Evolutionary conservation across 2,113 vertebrate species (phyloP).

Genomic region (Orycteropus afer): DNA sequence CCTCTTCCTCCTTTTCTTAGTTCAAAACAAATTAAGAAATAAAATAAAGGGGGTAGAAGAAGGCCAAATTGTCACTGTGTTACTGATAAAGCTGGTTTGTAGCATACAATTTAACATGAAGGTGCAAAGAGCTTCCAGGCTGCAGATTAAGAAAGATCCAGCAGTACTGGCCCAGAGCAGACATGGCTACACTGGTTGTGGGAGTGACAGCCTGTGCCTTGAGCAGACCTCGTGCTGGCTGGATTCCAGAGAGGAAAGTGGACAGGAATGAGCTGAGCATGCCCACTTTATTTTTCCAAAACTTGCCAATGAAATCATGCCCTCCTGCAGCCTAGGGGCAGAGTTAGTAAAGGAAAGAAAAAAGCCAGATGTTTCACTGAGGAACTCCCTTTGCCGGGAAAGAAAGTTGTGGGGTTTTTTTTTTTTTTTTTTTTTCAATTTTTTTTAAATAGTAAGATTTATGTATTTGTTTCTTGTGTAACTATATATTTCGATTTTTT

Average conservation of each 20-base stretch:
- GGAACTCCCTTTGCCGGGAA: background rate
- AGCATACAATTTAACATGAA: background rate
- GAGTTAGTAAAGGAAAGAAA: background rate
- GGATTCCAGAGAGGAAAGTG: background rate
- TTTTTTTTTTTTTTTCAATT: background rate
- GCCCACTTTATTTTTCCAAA: background rate
- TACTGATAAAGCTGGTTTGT: background rate
- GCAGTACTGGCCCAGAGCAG: background rate
- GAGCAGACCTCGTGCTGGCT: background rate
- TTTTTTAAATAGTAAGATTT: slow-evolving; percentile 14
- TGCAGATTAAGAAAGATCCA: background rate
- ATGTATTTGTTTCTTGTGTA: background rate
- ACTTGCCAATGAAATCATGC: background rate
- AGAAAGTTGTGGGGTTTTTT: background rate
- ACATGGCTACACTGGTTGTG: background rate
- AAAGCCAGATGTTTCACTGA: background rate
- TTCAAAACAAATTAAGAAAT: slow-evolving; percentile 54
- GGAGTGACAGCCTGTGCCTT: background rate
- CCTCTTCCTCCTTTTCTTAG: background rate
- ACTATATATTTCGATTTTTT: background rate
- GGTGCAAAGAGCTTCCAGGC: background rate
- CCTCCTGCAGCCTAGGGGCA: background rate
- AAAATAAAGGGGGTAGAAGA: slow-evolving; percentile 7
- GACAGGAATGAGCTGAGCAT: background rate
- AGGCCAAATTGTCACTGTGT: background rate